Conservation (phyloP, 2,113 vertebrate species). For the Ancistrus triradiatus region DNA sequence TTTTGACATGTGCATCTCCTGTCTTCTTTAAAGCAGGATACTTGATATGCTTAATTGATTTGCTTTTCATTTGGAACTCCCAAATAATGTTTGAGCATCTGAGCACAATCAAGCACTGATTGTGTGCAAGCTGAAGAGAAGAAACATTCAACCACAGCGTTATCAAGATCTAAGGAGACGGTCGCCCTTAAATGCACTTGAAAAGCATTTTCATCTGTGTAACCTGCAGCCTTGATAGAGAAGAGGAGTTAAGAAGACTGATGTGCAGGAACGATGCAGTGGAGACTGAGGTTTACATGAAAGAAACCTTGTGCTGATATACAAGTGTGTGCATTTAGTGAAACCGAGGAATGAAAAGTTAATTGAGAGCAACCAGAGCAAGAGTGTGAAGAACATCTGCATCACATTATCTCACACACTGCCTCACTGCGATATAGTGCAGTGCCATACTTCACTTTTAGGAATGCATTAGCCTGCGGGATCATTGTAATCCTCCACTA, state of each 20-base stretch:
- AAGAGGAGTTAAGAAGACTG: background rate
- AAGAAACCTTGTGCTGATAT: no score
- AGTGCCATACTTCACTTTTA: no score
- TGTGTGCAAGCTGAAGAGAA: conserved; percentile 45
- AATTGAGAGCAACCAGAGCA: no score
- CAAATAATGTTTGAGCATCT: conserved; percentile 47
- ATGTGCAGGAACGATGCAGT: background rate
- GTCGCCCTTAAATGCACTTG: conserved; percentile 26
- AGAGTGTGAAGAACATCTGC: no score
- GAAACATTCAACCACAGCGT: conserved; percentile 47
- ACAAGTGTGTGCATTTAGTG: no score
- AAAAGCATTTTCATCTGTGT: conserved; percentile 13
- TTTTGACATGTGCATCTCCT: conserved; percentile 34
- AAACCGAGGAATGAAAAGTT: no score
- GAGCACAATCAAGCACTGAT: conserved; percentile 42
- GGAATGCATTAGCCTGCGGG: no score
- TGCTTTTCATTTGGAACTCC: conserved; percentile 48
- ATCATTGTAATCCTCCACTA: no score
- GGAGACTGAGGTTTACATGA: conserved; percentile 10
- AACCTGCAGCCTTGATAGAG: conserved; percentile 15
- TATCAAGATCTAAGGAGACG: conserved; percentile 45
- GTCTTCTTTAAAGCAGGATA: conserved; percentile 48
- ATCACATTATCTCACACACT: no score
- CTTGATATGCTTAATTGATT: conserved; percentile 49
- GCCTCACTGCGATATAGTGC: no score